Base-by-base conservation (phyloP, 2,113 vertebrate species). In the Turdus rufiventris region DNA sequence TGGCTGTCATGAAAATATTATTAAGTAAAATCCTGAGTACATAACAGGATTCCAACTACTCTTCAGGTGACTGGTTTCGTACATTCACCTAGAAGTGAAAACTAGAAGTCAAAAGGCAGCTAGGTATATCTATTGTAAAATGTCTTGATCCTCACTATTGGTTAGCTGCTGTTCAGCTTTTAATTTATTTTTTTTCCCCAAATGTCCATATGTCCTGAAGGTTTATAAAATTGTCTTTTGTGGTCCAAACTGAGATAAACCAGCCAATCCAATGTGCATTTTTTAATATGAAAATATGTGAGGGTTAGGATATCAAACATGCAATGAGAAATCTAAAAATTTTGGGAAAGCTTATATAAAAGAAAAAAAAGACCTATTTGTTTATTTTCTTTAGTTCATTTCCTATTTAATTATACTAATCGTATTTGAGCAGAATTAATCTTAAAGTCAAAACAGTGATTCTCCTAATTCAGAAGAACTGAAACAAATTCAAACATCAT, bases 341-440 rank as follows among this genome's bases (percentile, higher is more conserved):
- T 60, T 43, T 14, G 11, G 5, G 26, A 29, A 1, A 5, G 5
- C 1, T 56, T 82, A 67, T 85, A 19, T 28, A 42, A 21, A 7
- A 62, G 57, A 48, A 4, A 26, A 21, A 19, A 17, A 29, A 4
- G 1, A 24, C 0, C 2, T 29, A 20, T 40, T 54, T 34, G 0
- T 29, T 36, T 56, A 12, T 75, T 85, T 51, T 1, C 25, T 77
- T 79, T 40, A 33, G 5, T 38, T 91, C 18, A 26, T 61, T 83
- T 61, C 4, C 6, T 43, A 47, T 78, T 48, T 48, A 50, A 61
- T 45, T 8, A 8, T 36, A 28, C 8, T 40, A 50, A 61, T 24
- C 1, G 16, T 34, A 51, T 25, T 43, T 68, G 20, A 33, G 50
- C 6, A 5, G 36, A 79, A 68, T 23, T 70, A 38, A 75, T 78